These are phyloP conservation scores for Ommatoiulus sabulosus DNA, from an alignment of 2,888 invertebrate species.

Conservation along the genomic window DNA sequence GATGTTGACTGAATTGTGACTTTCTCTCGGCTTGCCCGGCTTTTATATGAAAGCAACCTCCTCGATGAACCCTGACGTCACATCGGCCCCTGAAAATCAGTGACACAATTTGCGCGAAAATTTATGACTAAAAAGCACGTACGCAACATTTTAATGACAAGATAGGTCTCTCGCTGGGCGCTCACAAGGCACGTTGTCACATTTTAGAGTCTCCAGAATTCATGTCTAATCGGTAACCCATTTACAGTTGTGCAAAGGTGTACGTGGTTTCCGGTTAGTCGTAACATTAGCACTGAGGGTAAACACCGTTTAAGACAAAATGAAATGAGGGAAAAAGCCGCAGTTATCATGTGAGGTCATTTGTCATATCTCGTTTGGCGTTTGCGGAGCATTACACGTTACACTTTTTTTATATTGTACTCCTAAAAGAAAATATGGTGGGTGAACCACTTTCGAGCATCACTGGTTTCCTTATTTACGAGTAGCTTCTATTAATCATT, in stretches of 20 bases:
- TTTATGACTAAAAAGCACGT: conserved; percentile 3
- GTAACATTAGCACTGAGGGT: not conserved
- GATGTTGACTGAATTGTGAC: not conserved
- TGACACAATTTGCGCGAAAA: not conserved
- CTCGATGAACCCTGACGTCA: not conserved
- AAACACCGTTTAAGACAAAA: not conserved
- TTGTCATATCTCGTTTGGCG: conserved; percentile 4
- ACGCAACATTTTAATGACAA: conserved; percentile 37
- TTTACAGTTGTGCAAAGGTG: not conserved
- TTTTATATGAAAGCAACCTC: conserved; percentile 8
- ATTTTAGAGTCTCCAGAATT: conserved; percentile 25
- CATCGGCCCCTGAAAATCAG: conserved; percentile 7
- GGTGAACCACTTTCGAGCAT: conserved; percentile 38
- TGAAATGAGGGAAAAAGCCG: not conserved
- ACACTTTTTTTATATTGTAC: not conserved
- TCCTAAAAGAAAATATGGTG: not conserved
- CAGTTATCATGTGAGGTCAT: not conserved
- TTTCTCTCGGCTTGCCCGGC: not conserved
- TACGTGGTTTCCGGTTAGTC: conserved; percentile 23
- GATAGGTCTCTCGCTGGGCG: conserved; percentile 35
- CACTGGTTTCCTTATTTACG: conserved; percentile 16
- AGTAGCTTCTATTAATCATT: conserved; percentile 34
- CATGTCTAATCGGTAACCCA: conserved; percentile 41
- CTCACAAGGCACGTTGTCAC: not conserved
- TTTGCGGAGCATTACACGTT: not conserved